phyloP scores from a whole-genome alignment of 2,113 vertebrate genomes.

The Indicator indicator region DNA sequence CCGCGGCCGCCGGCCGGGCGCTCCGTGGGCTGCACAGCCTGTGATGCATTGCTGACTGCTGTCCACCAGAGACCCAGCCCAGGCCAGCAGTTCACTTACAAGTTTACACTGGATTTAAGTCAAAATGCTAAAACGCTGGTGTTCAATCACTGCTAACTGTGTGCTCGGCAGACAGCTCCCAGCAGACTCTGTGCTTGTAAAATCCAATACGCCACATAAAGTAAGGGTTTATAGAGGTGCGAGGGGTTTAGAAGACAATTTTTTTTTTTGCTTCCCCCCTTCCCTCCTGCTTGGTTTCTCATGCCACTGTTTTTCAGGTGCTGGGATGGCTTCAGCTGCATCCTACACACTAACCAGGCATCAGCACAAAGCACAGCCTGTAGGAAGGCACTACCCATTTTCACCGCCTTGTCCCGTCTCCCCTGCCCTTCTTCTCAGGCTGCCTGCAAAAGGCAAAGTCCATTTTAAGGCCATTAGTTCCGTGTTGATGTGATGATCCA shows the following conservation, averaged over 20 bases:
- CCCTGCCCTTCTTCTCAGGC: not conserved
- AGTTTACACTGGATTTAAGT: constrained; percentile 67
- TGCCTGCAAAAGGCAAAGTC: not conserved
- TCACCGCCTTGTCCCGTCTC: not conserved
- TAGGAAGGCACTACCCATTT: not conserved
- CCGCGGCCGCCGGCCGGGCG: not conserved
- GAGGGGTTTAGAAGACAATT: not conserved
- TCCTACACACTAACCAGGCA: not conserved
- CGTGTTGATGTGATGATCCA: not conserved
- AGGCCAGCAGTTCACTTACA: constrained; percentile 51
- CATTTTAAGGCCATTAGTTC: not conserved
- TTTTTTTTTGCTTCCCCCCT: too few relatives aligned
- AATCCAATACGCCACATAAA: constrained; percentile 46
- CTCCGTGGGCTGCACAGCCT: not conserved
- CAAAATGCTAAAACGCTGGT: constrained; percentile 55
- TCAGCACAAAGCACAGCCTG: not conserved
- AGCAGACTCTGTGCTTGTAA: constrained; percentile 41
- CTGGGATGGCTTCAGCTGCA: rapidly evolving
- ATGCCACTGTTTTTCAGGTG: not conserved
- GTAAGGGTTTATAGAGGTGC: constrained; percentile 13
- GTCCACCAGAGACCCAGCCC: constrained; percentile 49
- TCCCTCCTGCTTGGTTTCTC: not conserved
- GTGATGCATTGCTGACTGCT: constrained; percentile 42
- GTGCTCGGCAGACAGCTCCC: constrained; percentile 60
- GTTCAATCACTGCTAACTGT: constrained; percentile 61